Evolutionary conservation across 2,888 invertebrate species (phyloP), one percentile per base, ranked within the genome.

Genomic region (Drosophila peninsularis): DNA sequence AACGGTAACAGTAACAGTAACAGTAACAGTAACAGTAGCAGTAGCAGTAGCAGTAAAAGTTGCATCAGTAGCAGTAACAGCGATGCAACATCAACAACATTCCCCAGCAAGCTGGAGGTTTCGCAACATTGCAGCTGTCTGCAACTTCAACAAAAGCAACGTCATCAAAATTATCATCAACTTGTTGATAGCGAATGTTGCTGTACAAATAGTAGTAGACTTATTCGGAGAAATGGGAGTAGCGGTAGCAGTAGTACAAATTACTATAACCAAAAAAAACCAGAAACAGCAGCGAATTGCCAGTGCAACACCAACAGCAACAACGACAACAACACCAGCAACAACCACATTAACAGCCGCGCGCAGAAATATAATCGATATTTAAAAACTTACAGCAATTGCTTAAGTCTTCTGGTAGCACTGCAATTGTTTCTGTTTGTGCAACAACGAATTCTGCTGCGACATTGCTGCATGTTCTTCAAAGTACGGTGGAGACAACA

Each of bases 221-320:
- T 34, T 44, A 44, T 42, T n/a, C 44, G 19, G 14, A 52, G 13
- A 37, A 49, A 32, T 36, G 55, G 50, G 41, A 52, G 24, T 30
- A 61, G 52, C 47, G 55, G 44, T 70, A 62, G 66, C 67, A 62
- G 57, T 82, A 82, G 88, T 87, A 63, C 72, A 88, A 82, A 82
- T 67, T 78, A 70, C 83, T 80, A 80, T 69, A 80, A 78, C 77
- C 70, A 84, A 81, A 82, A 74, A 79, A 27, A 64, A 71, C 66
- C 62, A 70, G 53, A 65, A 74, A 47, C 62, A 71, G 56, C 67
- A 73, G 49, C 50, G 50, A 55, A 65, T 58, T 68, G 58, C 71
- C 45, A 57, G 36, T 39, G 41, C 54, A 63, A 39, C 52, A 41
- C 49, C 11, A 65, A 27, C 34, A 56, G 53, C 24, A 32, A 27